Conservation (phyloP, 2,113 vertebrate genomes). For the Poeciliopsis turrubarensis region DNA sequence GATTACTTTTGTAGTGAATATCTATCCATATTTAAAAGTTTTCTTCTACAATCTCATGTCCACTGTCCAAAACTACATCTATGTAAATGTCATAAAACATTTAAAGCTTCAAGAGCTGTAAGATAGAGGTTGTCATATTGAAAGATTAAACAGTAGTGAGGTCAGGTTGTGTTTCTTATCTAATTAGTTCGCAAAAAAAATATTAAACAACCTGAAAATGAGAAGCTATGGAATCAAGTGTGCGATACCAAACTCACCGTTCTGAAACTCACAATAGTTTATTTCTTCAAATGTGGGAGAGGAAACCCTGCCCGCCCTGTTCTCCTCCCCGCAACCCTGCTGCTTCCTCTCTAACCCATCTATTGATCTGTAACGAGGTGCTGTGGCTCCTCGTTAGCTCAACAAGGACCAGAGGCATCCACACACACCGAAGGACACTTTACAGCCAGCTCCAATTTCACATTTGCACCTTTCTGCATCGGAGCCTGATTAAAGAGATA, state of each 20-base stretch:
- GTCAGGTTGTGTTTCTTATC: background rate
- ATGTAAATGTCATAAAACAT: background rate
- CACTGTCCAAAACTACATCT: background rate
- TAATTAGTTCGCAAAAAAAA: background rate
- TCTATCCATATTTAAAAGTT: too few species aligned
- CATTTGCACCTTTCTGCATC: too few species aligned
- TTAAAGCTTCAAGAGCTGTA: background rate
- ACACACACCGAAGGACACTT: constrained; percentile 38
- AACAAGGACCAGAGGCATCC: constrained; percentile 49
- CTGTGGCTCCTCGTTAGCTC: constrained; percentile 45
- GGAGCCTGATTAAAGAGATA: too few species aligned
- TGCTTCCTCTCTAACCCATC: constrained; percentile 30
- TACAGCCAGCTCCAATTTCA: too few species aligned
- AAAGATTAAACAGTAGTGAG: background rate
- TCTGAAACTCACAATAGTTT: constrained; percentile 16
- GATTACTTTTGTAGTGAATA: too few species aligned
- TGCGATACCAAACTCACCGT: background rate
- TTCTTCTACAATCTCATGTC: too few species aligned
- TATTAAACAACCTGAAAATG: background rate
- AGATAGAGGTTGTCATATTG: background rate
- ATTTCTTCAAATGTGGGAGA: constrained; percentile 41
- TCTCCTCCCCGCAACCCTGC: constrained; percentile 32
- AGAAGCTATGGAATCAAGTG: constrained; percentile 2
- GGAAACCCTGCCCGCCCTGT: constrained; percentile 56
- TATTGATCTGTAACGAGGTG: constrained; percentile 36